Base-by-base conservation (phyloP, 2,888 invertebrate species). In the Eutolmus rufibarbis region DNA sequence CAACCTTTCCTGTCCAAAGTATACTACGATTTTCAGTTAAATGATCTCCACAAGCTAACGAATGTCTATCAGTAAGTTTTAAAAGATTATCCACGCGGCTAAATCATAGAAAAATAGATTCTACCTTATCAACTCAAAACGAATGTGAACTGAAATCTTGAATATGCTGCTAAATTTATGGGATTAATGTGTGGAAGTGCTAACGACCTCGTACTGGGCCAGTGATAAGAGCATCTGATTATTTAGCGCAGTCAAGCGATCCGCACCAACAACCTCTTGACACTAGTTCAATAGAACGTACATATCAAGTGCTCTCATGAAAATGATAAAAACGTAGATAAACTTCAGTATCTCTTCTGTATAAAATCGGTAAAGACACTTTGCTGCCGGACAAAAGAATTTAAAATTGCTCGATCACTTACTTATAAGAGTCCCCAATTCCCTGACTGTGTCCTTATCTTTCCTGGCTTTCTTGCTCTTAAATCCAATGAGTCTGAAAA, bases 391-490 rank as follows among this genome's bases (percentile, higher is more conserved):
- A 51, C 51, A 51, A 46, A 46, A 12, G 14, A 46, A 46, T 46
- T 46, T 46, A 46, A 56, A 56, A 28, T 66, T 28, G 1, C 9
- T 14, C 23, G n/a, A 57, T 14, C 84, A 87, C 88, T 87, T 51
- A 88, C 88, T 87, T 79, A 88, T 88, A 23, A 88, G n/a, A 34
- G 87, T 87, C 85, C 88, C 88, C 28, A 88, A 78, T 40, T 87
- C 87, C 12, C 81, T 66, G 3, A 76, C 37, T 5, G 87, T 87
- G 40, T 85, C 87, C 31, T 82, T 40, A 23, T 88, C 57, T 51
- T 81, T 40, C 28, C 86, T 57, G 28, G 77, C 7, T 46, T 88
- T 88, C 56, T 86, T 86, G 12, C 40, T 88, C 3, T 82, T 81
- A 85, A 88, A 86, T 46, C 88, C 84, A 40, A 87, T 40, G 37